These are phyloP conservation scores for Diplogasteroides magnus DNA, from an alignment of 1,140 invertebrate species.

Conservation along the genomic window DNA sequence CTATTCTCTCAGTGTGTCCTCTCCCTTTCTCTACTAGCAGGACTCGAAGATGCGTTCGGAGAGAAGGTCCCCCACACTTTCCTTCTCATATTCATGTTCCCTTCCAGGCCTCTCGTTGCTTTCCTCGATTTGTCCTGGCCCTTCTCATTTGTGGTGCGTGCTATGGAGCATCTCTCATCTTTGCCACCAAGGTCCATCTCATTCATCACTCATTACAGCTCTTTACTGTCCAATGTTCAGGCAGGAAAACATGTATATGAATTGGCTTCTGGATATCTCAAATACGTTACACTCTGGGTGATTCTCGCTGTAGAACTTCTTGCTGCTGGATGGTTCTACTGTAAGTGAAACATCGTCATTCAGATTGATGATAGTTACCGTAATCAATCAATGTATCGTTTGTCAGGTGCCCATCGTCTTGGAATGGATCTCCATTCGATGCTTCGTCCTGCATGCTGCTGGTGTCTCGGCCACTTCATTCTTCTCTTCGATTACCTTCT, in stretches of 20 bases:
- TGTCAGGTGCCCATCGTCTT: conserved; percentile 45
- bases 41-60: conserved; percentile 47
- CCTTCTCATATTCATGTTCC: conserved; percentile 42
- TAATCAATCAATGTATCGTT: neutral
- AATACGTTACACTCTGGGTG: conserved; percentile 47
- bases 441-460: conserved; percentile 42
- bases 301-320: conserved; percentile 49
- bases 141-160: neutral
- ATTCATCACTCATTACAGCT: conserved; percentile 23
- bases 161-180: neutral
- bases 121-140: neutral
- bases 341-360: conserved; percentile 36
- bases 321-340: conserved; percentile 54
- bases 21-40: conserved; percentile 21
- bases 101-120: conserved; percentile 27
- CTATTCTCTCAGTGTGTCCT: conserved; percentile 42
- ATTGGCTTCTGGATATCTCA: conserved; percentile 45
- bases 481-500: conserved; percentile 50
- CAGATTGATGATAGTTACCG: neutral
- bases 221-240: no score
- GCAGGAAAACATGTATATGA: conserved; percentile 53
- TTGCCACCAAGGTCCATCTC: conserved; percentile 20
- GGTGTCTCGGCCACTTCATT: conserved; percentile 48
- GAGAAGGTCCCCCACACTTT: conserved; percentile 46
- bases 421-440: conserved; percentile 49